Evolutionary conservation across 2,888 invertebrate species (phyloP), one percentile per base, ranked within the genome.

Genomic region (Morinoia aosen): DNA sequence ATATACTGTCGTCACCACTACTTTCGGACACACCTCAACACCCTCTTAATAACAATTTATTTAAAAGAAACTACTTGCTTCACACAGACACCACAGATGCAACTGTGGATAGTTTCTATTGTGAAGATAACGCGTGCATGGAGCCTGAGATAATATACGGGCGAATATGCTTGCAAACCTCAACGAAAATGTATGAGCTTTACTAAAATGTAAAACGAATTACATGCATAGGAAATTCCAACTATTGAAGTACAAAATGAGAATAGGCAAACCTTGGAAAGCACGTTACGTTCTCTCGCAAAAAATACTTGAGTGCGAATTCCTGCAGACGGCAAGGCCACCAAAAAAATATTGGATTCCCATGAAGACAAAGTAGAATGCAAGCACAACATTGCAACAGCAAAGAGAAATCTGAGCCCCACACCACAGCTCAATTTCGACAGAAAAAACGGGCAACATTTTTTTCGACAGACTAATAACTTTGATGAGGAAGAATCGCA

Each of bases 401-500:
- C 19, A 76, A 76, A 76, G 76, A 76, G 76, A 76, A 76, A 76
- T 76, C 76, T 76, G 8, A 76, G 25, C 25, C 33, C 33, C 76
- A 33, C 25, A 19, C 61, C 61, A 76, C 48, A 39, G 19, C 90
- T 90, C 90, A 90, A 90, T 90, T 90, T 39, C 11, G 14, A 33
- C 16, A 40, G 90, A 16, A 90, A 90, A 90, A 90, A 90, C 16
- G 7, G 33, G 90, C n/a, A 11, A 61, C 12, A 16, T 25, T 90
- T 90, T 40, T 90, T 90, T 90, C 14, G 39, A 90, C 48, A 40
- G 90, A 76, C 90, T 40, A 90, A 90, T 39, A 90, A 90, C 40
- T 90, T 90, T 90, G 40, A 90, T 90, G 90, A 90, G 39, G 90
- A 90, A 48, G 48, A 90, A 90, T 90, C 90, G 39, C 48, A 90